These are phyloP conservation scores for Dastarcus helophoroides DNA, from an alignment of 2,888 invertebrate genomes.

Conservation along the genomic window DNA sequence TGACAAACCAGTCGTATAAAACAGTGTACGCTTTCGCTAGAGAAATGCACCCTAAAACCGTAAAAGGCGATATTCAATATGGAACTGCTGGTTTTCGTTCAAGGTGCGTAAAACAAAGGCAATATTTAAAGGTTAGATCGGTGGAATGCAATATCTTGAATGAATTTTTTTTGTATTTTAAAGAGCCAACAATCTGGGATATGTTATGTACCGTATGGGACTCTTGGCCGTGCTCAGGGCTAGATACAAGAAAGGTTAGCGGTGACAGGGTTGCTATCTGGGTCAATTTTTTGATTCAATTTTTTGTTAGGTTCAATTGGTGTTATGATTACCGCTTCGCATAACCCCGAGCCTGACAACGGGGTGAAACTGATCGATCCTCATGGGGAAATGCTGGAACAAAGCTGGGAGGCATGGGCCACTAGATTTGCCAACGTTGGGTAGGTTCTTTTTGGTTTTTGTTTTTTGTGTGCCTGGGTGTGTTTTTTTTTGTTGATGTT, in stretches of 20 bases:
- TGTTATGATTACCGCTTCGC: conserved; percentile 99
- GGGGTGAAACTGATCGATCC: conserved; percentile 96
- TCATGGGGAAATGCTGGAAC: conserved; percentile 90
- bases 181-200: conserved; percentile 74
- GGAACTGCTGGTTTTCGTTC: conserved; percentile 80
- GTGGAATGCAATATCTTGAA: conserved; percentile 11
- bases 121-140: conserved; percentile 11
- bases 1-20: conserved; percentile 34
- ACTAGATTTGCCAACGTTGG: conserved; percentile 76
- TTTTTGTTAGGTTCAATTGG: conserved; percentile 62
- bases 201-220: conserved; percentile 92
- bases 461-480: too few relatives aligned
- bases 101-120: conserved; percentile 41
- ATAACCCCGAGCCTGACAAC: conserved; percentile 93
- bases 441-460: conserved; percentile 44
- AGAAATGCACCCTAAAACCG: conserved; percentile 64
- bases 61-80: conserved; percentile 58
- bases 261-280: neutral
- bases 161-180: conserved; percentile 29
- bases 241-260: conserved; percentile 62
- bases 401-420: conserved; percentile 83
- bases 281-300: conserved; percentile 3
- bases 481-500: neutral
- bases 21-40: conserved; percentile 66
- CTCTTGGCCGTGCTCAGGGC: conserved; percentile 83